Evolutionary conservation across 2,888 invertebrate species (phyloP), one percentile per base, ranked within the genome.

Genomic region (Tholera decimalis): DNA sequence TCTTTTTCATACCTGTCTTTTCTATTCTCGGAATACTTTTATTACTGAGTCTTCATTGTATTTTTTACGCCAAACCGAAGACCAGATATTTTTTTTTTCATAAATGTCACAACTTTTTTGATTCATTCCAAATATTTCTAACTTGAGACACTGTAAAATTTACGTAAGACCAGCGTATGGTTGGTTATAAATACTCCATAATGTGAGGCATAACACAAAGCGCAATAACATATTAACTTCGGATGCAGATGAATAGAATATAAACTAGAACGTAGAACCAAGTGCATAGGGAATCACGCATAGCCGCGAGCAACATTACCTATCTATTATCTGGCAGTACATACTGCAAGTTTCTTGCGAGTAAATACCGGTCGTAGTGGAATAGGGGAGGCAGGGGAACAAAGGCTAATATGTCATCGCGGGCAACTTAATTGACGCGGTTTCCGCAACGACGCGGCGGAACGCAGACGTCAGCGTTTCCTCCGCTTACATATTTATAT

Each of bases 351-450:
- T 86, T 89, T 88, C 88, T 91, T 89, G 88, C 86, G 85, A 89
- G 88, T 89, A 87, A 90, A 91, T 90, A 87, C 85, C 86, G 85
- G 85, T 83, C 82, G 85, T 77, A 80, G 83, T 80, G 79, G 83
- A 79, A 82, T 77, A 61, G 80, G 84, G 78, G 79, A 82, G 69
- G 78, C 77, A 80, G 72, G 69, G 86, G 92, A 93, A 94, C 94
- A 94, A 94, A 94, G 93, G 93, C 92, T 93, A 94, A 95, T 95
- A 94, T 94, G 95, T 95, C 95, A 95, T 94, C 91, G 92, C 83
- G 89, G 89, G 88, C 90, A 90, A 93, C 92, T 94, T 95, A 95
- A 95, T 95, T 95, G 95, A 95, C 95, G 94, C 91, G 92, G 94
- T 92, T 95, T 95, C 95, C 95, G 95, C 85, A 90, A 89, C 90